A percentile compares a stretch with the other conserved stretches of the same genome.
phyloP scores from a whole-genome alignment of 2,888 invertebrate genomes.

The Lithophane semibrunnea region DNA sequence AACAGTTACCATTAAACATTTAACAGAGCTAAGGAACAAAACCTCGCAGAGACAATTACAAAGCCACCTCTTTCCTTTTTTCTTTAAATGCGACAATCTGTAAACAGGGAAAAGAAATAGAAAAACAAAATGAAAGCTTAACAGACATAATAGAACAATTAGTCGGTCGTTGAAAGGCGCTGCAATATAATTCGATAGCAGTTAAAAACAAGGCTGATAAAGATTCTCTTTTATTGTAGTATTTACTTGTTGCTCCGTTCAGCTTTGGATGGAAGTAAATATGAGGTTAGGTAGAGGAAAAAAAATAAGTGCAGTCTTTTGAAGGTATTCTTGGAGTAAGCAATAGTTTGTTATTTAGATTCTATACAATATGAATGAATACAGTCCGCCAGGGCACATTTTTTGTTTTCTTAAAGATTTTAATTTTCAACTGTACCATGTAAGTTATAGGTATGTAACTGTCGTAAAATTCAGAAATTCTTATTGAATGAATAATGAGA shows the following conservation, averaged over 20 bases:
- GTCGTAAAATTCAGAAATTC: too few relatives aligned
- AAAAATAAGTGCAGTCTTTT: background rate
- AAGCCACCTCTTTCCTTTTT: constrained; percentile 28
- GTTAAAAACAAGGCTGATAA: constrained; percentile 21
- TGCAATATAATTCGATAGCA: constrained; percentile 45
- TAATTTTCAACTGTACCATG: background rate
- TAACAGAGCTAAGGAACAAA: constrained; percentile 46
- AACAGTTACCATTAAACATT: constrained; percentile 31
- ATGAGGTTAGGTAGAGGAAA: too few relatives aligned
- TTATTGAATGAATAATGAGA: background rate
- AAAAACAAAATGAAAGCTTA: constrained; percentile 47
- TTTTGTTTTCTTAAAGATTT: background rate
- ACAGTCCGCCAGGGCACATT: background rate
- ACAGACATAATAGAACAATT: constrained; percentile 55
- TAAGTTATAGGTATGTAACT: background rate
- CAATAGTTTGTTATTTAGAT: background rate
- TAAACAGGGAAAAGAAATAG: constrained; percentile 18
- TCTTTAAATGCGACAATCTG: constrained; percentile 41
- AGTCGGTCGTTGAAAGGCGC: constrained; percentile 41
- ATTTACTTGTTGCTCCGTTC: constrained; percentile 46
- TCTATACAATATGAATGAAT: background rate
- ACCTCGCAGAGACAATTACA: constrained; percentile 35
- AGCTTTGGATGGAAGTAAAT: background rate
- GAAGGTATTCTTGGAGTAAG: background rate
- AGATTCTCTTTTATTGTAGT: constrained; percentile 14